Percentiles rank a stretch among this genome's conserved stretches.
phyloP scores from a whole-genome alignment of 1,140 invertebrate species.

The Hydropsyche tenuis region DNA sequence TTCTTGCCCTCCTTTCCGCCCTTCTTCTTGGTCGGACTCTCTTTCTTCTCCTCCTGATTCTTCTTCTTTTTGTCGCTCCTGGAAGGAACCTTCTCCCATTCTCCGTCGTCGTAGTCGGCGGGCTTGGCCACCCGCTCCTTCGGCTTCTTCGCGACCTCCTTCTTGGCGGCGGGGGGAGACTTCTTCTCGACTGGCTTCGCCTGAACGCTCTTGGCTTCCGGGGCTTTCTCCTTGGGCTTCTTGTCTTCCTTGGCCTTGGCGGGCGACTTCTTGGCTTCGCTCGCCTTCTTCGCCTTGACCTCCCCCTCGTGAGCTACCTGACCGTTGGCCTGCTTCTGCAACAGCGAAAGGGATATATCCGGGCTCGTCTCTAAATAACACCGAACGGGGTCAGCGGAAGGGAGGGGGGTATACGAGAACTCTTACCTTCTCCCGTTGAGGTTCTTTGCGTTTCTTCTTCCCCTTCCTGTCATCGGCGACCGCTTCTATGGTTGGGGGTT shows the following conservation, averaged over 20 bases:
- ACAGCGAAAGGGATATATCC: too few relatives aligned
- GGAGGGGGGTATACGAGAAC: background rate
- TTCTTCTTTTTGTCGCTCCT: conserved; percentile 69
- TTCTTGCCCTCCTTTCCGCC: conserved; percentile 52
- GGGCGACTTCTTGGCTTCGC: conserved; percentile 51
- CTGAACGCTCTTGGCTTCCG: conserved; percentile 54
- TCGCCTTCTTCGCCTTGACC: conserved; percentile 57
- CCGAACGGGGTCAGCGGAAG: background rate
- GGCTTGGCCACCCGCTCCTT: conserved; percentile 70
- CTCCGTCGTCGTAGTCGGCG: conserved; percentile 75
- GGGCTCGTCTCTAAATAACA: background rate
- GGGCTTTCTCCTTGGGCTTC: conserved; percentile 51
- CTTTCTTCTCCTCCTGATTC: conserved; percentile 65
- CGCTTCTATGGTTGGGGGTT: background rate
- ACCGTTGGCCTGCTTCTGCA: conserved; percentile 52
- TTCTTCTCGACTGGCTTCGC: conserved; percentile 57
- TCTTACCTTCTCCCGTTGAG: conserved; percentile 5
- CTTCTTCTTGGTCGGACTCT: conserved; percentile 59
- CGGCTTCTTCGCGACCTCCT: conserved; percentile 64
- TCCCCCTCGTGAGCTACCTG: conserved; percentile 58
- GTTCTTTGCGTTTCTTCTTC: conserved; percentile 29
- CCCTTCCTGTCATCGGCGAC: background rate
- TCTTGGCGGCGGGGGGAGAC: conserved; percentile 56
- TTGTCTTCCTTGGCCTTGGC: conserved; percentile 49
- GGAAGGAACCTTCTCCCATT: conserved; percentile 76